Conservation (phyloP, 23 tunicate genomes). For the Phallusia fumigata region DNA sequence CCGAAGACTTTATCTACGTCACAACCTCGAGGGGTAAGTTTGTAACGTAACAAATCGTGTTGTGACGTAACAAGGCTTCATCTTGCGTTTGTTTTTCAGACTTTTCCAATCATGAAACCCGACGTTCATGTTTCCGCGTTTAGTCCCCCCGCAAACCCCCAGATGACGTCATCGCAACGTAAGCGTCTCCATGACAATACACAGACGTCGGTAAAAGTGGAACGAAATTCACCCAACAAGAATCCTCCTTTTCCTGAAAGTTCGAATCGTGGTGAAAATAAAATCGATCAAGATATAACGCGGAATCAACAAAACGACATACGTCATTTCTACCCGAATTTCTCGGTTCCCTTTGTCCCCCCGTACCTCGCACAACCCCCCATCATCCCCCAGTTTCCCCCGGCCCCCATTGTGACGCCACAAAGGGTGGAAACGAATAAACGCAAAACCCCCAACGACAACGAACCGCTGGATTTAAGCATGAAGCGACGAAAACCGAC, state of each 20-base stretch:
- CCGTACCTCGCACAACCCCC: neutral
- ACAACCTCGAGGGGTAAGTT: neutral
- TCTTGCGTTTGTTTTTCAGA: neutral
- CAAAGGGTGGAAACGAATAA: neutral
- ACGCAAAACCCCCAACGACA: slow-evolving; percentile 13
- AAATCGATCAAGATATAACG: neutral
- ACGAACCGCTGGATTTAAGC: slow-evolving; percentile 40
- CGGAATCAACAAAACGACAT: neutral
- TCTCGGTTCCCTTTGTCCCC: neutral
- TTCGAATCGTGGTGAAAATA: neutral
- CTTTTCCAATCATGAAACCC: neutral
- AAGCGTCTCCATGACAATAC: neutral
- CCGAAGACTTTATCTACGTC: neutral
- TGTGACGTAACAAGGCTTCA: slow-evolving; percentile 4
- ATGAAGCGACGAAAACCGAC: slow-evolving; percentile 9
- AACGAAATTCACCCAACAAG: neutral
- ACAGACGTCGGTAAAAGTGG: neutral
- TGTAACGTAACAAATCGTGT: no score
- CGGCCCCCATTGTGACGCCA: neutral
- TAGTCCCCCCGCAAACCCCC: neutral
- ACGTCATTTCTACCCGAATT: neutral
- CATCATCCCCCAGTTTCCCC: neutral
- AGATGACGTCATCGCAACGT: neutral
- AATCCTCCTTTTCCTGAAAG: slow-evolving; percentile 5
- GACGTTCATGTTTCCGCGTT: slow-evolving; percentile 4